Evolutionary conservation across 1,140 invertebrate genomes (phyloP).

Genomic region (Eumeta japonica): DNA sequence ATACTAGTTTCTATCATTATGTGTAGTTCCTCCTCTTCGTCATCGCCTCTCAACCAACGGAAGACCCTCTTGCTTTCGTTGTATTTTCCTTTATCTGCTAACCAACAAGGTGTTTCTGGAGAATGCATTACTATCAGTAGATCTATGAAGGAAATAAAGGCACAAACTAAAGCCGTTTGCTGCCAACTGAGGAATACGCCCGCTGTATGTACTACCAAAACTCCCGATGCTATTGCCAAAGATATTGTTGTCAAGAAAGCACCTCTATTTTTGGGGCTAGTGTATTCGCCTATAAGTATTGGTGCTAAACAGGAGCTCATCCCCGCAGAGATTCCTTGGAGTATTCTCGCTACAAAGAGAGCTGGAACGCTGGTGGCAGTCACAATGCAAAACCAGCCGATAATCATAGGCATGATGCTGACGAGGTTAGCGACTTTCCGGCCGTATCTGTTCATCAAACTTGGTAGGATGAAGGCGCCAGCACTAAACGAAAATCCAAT

Average conservation of each 20-base stretch:
- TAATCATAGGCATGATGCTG: slow-evolving; percentile 9
- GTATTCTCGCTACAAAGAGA: slow-evolving; percentile 18
- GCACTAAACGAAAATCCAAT: slow-evolving; percentile 13
- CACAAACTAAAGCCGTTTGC: slow-evolving; percentile 14
- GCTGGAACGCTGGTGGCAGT: slow-evolving; percentile 11
- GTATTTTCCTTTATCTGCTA: slow-evolving; percentile 20
- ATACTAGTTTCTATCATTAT: slow-evolving; percentile 23
- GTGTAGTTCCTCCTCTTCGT: slow-evolving; percentile 23
- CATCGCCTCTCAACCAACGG: slow-evolving; percentile 23
- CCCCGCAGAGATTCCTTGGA: slow-evolving; percentile 25
- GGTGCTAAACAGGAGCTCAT: slow-evolving; percentile 20
- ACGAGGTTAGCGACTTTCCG: slow-evolving; percentile 15
- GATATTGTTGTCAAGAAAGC: slow-evolving; percentile 21
- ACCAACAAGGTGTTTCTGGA: slow-evolving; percentile 27
- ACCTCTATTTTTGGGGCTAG: slow-evolving; percentile 21
- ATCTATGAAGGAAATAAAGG: slow-evolving; percentile 16
- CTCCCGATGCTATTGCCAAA: slow-evolving; percentile 13
- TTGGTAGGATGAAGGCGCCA: slow-evolving; percentile 15
- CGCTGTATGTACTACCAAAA: slow-evolving; percentile 14
- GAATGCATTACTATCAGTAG: slow-evolving; percentile 23
- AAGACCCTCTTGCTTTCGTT: slow-evolving; percentile 22
- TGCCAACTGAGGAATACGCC: slow-evolving; percentile 19
- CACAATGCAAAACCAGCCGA: slow-evolving; percentile 17
- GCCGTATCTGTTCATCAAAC: slow-evolving; percentile 17
- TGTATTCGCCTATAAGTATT: slow-evolving; percentile 26